Evolutionary conservation across 2,113 vertebrate genomes (phyloP), one percentile per base, ranked within the genome.

Genomic region (Ciconia stormi): DNA sequence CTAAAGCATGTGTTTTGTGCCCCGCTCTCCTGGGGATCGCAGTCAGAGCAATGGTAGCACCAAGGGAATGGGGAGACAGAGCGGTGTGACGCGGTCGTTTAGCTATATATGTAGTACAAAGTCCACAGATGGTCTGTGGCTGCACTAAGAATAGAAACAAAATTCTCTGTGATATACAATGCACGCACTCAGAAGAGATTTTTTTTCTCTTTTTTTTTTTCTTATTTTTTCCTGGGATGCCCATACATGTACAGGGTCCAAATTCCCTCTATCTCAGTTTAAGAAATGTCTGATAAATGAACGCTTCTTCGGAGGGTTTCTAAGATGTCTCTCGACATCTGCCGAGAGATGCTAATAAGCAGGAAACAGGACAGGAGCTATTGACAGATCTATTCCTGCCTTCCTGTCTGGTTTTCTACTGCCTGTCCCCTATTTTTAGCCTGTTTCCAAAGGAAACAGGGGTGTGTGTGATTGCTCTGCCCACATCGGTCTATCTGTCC

Each of bases 361-460:
- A 92, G 90, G 88, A 95, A 91, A n/a, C 59, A 32, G 44, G 44
- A 38, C 70, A 89, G 87, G 89, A 95, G 40, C 83, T 94, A 92
- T 82, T 85, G 87, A 87, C 91, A 85, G 65, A 89, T 74, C 52
- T 40, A 56, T 87, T 89, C 65, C 81, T 82, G 86, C 83, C 53
- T 95, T 94, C 80, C 94, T 92, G 80, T 79, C 65, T 96, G 27
- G 0, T 89, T 93, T 87, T 93, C 67, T 92, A 10, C 56, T 74
- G 52, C 59, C n/a, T 34, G 21, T 36, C 36, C 87, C 52, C 61
- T 92, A 63, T 84, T 92, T 95, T 95, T 94, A 87, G 65, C 23
- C 26, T 82, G 18, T 74, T 84, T 95, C 84, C 81, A 79, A 82
- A 94, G 89, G 73, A 94, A 95, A 82, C 14, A 13, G 61, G 42